Percentiles rank a stretch among this genome's conserved stretches.
Evolutionary conservation across 1,140 invertebrate genomes (phyloP).

Genomic region (Aphelenchoides besseyi): DNA sequence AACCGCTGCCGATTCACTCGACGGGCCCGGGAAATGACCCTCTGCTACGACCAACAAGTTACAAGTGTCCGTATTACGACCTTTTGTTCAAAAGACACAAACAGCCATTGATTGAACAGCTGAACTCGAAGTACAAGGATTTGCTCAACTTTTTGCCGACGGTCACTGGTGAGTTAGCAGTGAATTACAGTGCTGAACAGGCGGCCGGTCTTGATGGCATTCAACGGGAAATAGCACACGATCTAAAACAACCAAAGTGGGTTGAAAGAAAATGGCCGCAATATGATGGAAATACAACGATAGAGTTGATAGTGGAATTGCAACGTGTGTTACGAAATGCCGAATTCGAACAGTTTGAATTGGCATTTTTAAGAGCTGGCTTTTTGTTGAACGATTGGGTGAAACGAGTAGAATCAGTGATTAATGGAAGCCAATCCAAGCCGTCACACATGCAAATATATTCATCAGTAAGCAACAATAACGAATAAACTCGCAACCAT

Average conservation of each 20-base stretch:
- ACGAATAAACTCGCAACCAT: neutral
- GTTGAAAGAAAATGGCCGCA: slow-evolving; percentile 23
- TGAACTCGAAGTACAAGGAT: neutral
- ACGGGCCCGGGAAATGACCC: neutral
- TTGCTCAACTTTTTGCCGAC: neutral
- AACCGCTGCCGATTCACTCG: neutral
- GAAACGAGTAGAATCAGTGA: slow-evolving; percentile 16
- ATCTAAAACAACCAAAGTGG: neutral
- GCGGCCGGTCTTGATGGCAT: neutral
- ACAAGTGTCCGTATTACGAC: neutral
- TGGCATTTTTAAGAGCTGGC: slow-evolving; percentile 27
- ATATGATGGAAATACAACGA: slow-evolving; percentile 34
- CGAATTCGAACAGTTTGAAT: slow-evolving; percentile 24
- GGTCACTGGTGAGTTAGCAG: too few species aligned
- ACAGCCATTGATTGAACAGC: neutral
- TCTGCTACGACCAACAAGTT: neutral
- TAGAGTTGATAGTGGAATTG: slow-evolving; percentile 34
- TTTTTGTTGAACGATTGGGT: slow-evolving; percentile 38
- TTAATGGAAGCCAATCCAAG: slow-evolving; percentile 16
- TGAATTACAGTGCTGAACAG: neutral
- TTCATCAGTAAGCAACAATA: slow-evolving; percentile 41
- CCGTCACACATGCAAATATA: slow-evolving; percentile 33
- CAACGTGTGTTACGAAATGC: slow-evolving; percentile 21
- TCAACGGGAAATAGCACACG: neutral
- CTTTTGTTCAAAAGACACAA: neutral